A percentile compares a stretch with the other conserved stretches of the same genome.
phyloP scores from a whole-genome alignment of 2,888 invertebrate genomes.

The Xestia rhomboidea region DNA sequence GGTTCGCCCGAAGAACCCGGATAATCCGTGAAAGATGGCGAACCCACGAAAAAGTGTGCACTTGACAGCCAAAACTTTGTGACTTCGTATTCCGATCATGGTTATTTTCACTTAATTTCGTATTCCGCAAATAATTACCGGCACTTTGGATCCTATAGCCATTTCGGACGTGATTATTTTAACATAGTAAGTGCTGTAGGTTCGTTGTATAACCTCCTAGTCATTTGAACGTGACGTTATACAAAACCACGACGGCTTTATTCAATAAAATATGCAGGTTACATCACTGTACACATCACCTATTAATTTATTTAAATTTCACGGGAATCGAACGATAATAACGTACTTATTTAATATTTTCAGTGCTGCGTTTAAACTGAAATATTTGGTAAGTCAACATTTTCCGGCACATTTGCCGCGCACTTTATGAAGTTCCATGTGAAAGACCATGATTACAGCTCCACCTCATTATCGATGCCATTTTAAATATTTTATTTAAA shows the following conservation, averaged over 20 bases:
- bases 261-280: conserved; percentile 43
- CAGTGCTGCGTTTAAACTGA: conserved; percentile 53
- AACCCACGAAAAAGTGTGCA: conserved; percentile 54
- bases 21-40: conserved; percentile 67
- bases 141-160: conserved; percentile 48
- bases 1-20: conserved; percentile 70
- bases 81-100: conserved; percentile 51
- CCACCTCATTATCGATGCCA: conserved; percentile 55
- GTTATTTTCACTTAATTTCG: conserved; percentile 55
- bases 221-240: conserved; percentile 44
- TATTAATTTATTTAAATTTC: conserved; percentile 52
- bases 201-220: conserved; percentile 30
- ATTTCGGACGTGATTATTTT: conserved; percentile 59
- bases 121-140: conserved; percentile 60
- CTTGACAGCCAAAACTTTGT: conserved; percentile 44
- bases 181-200: conserved; percentile 45
- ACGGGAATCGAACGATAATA: conserved; percentile 48
- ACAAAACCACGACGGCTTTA: conserved; percentile 38
- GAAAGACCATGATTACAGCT: conserved; percentile 56
- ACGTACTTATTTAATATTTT: conserved; percentile 54
- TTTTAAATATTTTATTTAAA: conserved; percentile 31
- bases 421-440: conserved; percentile 53
- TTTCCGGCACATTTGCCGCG: conserved; percentile 60
- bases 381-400: conserved; percentile 61
- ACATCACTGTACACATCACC: conserved; percentile 14